Evolutionary conservation across 2,888 invertebrate species (phyloP), one percentile per base, ranked within the genome.

Genomic region (Zygothrica quintamaculata): DNA sequence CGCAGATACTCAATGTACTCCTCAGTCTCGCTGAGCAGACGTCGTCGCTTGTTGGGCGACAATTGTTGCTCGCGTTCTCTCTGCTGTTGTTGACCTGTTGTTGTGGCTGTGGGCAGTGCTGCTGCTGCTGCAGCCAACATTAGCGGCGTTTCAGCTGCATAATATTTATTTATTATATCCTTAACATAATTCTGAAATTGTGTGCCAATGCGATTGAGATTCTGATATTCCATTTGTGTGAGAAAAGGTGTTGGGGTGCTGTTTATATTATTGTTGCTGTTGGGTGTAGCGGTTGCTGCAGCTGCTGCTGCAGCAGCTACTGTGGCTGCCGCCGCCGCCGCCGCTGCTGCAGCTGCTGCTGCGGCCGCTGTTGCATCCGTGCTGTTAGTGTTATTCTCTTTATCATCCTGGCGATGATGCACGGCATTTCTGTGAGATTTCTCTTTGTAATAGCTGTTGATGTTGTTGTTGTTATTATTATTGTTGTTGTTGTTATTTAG

Each of bases 151-250:
- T 91, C 91, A 16, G 90, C 90, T 37, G 90, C 84, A 72, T 91
- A 91, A 53, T 91, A 91, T 80, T 91, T 91, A 65, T 87, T 90
- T 12, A 91, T 91, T 40, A 91, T 90, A 65, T 90, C 90, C 66
- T 90, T 91, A 59, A 91, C 90, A 75, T 91, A 91, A 72, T 91
- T 90, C 65, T 91, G 91, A 76, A 91, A 90, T 77, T 91, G 90
- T 65, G 90, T 86, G 58, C 90, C 90, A 59, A 90, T 88, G 73
- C 90, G 90, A 65, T 90, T 89, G 64, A 91, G 81, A 85, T 90
- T 89, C 80, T 91, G 88, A 67, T 90, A 90, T 75, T 90, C 91
- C 89, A 90, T 90, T 73, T 84, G 78, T 64, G 90, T 88, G 26
- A 90, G 84, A 65, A 90, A 90, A 39, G 89, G 80, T 47, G 89